These are phyloP conservation scores for Callithrix jacchus DNA, from an alignment of 2,113 vertebrate genomes.

Conservation along the genomic window DNA sequence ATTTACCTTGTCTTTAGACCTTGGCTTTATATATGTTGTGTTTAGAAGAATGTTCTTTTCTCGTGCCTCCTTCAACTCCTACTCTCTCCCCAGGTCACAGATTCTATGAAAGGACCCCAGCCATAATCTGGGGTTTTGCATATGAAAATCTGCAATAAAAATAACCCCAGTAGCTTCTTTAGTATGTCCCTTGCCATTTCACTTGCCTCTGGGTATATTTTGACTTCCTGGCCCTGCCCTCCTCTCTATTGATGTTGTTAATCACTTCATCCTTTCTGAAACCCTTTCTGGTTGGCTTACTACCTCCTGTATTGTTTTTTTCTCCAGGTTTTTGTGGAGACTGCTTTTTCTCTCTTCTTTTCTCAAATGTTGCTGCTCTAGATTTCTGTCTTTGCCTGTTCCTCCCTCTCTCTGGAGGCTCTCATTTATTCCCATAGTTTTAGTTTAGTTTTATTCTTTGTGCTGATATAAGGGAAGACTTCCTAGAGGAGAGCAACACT, in stretches of 20 bases:
- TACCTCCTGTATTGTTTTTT: neutral
- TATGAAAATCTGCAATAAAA: neutral
- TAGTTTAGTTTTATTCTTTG: neutral
- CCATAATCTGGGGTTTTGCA: neutral
- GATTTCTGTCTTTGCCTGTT: neutral
- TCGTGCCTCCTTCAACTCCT: neutral
- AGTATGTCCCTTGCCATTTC: neutral
- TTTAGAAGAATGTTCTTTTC: neutral
- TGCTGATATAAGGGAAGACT: neutral
- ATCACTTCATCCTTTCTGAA: neutral
- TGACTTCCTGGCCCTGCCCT: neutral
- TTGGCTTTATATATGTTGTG: neutral
- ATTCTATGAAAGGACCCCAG: neutral
- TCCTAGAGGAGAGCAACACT: neutral
- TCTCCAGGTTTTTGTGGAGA: neutral
- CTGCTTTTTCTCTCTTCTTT: neutral
- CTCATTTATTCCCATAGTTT: neutral
- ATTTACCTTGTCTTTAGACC: neutral
- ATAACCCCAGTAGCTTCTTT: neutral
- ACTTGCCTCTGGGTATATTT: neutral
- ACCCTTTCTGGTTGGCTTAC: neutral
- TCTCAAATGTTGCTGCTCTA: neutral
- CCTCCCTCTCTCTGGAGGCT: neutral
- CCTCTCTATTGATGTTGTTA: neutral
- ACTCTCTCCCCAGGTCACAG: neutral